Percentiles rank a stretch among this genome's conserved stretches.
These are phyloP conservation scores for Escarpia spicata DNA, from an alignment of 2,888 invertebrate genomes.

Conservation along the genomic window DNA sequence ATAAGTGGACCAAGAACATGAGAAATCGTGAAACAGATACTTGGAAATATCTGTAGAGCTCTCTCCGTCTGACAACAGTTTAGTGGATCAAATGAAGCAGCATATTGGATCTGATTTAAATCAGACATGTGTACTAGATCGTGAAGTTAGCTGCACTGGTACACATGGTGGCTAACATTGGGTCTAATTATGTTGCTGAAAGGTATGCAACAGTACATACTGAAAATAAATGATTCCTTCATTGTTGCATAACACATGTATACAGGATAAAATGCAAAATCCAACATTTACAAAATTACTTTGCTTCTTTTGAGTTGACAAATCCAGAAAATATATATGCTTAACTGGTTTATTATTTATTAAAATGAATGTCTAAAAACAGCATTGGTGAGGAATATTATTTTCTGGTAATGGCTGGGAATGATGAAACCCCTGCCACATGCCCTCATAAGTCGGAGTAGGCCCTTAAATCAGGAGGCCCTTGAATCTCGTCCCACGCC, in stretches of 20 bases:
- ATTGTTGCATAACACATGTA: not conserved
- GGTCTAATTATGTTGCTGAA: not conserved
- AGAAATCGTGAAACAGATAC: not conserved
- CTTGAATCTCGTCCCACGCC: too few species aligned
- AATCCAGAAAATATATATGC: too few species aligned
- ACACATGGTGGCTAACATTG: not conserved
- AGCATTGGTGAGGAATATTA: too few species aligned
- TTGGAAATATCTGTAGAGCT: not conserved
- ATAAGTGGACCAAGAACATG: not conserved
- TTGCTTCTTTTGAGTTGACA: too few species aligned
- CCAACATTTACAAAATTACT: too few species aligned
- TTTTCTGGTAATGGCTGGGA: too few species aligned
- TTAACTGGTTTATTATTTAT: too few species aligned
- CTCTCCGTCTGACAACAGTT: not conserved
- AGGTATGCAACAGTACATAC: not conserved
- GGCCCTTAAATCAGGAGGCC: too few species aligned
- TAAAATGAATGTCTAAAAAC: too few species aligned
- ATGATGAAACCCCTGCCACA: too few species aligned
- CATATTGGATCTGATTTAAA: not conserved
- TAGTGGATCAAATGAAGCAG: not conserved
- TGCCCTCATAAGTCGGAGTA: too few species aligned
- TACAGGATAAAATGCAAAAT: not conserved
- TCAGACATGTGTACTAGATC: not conserved
- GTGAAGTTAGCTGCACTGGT: not conserved
- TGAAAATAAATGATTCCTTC: not conserved